Evolutionary conservation across 2,888 invertebrate genomes (phyloP), one percentile per base, ranked within the genome.

Genomic region (Nymphalis urticae): DNA sequence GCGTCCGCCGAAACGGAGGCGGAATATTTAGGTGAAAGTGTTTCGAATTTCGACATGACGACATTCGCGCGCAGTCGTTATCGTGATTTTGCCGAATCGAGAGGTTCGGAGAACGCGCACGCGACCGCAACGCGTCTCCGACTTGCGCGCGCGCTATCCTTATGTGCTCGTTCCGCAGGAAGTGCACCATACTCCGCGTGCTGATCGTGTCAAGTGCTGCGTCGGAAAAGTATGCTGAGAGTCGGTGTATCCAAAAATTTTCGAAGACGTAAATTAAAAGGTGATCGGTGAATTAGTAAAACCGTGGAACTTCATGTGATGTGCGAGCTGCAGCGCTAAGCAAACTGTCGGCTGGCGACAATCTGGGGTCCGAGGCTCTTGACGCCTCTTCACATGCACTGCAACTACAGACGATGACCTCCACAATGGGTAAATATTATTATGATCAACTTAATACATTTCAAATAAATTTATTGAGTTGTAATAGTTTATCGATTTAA

Each of bases 11-110:
- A 92, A 92, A 89, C 91, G 84, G 90, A 90, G 91, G 86, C 92
- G 90, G 92, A 91, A 92, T 92, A 92, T 92, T 92, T 92, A 92
- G 92, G 92, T 92, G 92, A 92, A 92, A 92, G 92, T 92, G 91
- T 92, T 92, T 92, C 92, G 89, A 92, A 92, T 92, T 92, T 92
- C 92, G 92, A 87, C 90, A 91, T 92, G 91, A 92, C 92, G 91
- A 92, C 92, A 92, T 92, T 92, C 84, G 91, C 90, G 92, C 90
- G 89, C 92, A 92, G 92, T 92, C 90, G 90, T 92, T 92, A 92
- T 92, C 92, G 92, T 90, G 92, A 90, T 90, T 92, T 89, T 90
- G 92, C 91, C 92, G 92, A 92, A 92, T 87, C 90, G 84, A 90
- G 92, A 90, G 90, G 92, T 89, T 90, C 85, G 82, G 80, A 79